phyloP scores from a whole-genome alignment of 2,888 invertebrate species.

The Acronicta psi region DNA sequence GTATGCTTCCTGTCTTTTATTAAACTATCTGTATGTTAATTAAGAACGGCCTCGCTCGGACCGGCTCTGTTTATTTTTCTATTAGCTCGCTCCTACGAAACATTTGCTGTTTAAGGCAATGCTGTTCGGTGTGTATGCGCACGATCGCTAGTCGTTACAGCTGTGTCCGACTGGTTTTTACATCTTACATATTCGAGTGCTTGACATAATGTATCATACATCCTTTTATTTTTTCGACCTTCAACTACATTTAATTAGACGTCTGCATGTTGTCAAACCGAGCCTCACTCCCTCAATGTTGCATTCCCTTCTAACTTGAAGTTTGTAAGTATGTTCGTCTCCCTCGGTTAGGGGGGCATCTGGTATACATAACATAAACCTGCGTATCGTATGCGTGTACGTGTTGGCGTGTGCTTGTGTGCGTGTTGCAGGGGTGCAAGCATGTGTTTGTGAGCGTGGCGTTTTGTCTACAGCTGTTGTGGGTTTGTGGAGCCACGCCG shows the following conservation, averaged over 20 bases:
- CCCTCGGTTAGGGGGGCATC: slow-evolving; percentile 85
- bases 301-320: slow-evolving; percentile 74
- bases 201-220: slow-evolving; percentile 59
- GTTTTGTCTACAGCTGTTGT: slow-evolving; percentile 86
- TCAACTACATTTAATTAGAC: slow-evolving; percentile 85
- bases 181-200: slow-evolving; percentile 28
- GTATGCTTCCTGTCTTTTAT: slow-evolving; percentile 88
- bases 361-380: slow-evolving; percentile 88
- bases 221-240: slow-evolving; percentile 83
- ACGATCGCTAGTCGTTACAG: slow-evolving; percentile 50
- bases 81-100: slow-evolving; percentile 77
- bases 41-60: slow-evolving; percentile 84
- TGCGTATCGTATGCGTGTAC: slow-evolving; percentile 79
- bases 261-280: slow-evolving; percentile 82
- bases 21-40: slow-evolving; percentile 89
- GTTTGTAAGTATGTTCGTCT: slow-evolving; percentile 74
- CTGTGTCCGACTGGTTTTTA: slow-evolving; percentile 52
- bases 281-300: slow-evolving; percentile 72
- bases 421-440: slow-evolving; percentile 80
- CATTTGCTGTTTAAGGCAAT: slow-evolving; percentile 73
- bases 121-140: slow-evolving; percentile 57
- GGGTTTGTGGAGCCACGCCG: slow-evolving; percentile 78
- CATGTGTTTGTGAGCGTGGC: slow-evolving; percentile 79
- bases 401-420: slow-evolving; percentile 65
- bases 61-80: slow-evolving; percentile 83